These are phyloP conservation scores for Drosophila hydei DNA, from an alignment of 1,140 invertebrate genomes.

Conservation along the genomic window DNA sequence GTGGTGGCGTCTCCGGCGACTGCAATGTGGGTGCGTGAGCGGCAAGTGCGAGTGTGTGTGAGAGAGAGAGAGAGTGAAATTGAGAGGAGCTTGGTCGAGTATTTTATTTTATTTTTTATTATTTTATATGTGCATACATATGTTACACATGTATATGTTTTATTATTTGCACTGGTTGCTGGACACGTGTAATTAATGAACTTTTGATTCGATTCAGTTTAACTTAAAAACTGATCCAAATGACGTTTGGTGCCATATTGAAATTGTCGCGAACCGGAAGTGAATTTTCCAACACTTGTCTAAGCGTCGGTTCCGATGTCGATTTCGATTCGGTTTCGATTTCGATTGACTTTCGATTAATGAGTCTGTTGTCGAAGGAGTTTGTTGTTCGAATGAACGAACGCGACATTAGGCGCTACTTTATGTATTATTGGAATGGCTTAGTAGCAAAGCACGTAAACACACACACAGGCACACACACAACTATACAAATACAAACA, in stretches of 20 bases:
- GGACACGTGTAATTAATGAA: conserved; percentile 39
- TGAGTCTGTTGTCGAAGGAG: conserved; percentile 47
- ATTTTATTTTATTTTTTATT: not conserved
- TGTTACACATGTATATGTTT: not conserved
- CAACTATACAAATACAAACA: conserved; percentile 17
- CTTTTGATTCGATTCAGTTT: not conserved
- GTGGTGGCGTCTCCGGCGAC: conserved; percentile 39
- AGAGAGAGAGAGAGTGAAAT: conserved; percentile 15
- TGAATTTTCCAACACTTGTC: conserved; percentile 28
- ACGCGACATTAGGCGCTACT: conserved; percentile 70
- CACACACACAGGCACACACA: conserved; percentile 28
- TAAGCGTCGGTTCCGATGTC: not conserved
- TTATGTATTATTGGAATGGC: conserved; percentile 73
- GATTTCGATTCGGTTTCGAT: conserved; percentile 4
- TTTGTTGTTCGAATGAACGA: conserved; percentile 66
- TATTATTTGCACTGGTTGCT: conserved; percentile 38
- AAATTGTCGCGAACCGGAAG: conserved; percentile 53
- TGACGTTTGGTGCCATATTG: not conserved
- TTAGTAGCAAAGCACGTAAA: conserved; percentile 40
- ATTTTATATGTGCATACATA: conserved; percentile 13
- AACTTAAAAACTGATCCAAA: not conserved
- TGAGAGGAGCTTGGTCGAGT: conserved; percentile 1
- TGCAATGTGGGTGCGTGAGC: conserved; percentile 55
- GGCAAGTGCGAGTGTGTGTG: conserved; percentile 35
- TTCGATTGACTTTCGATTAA: conserved; percentile 5